Evolutionary conservation across 2,888 invertebrate species (phyloP), one percentile per base, ranked within the genome.

Genomic region (Amphipoea oculea): DNA sequence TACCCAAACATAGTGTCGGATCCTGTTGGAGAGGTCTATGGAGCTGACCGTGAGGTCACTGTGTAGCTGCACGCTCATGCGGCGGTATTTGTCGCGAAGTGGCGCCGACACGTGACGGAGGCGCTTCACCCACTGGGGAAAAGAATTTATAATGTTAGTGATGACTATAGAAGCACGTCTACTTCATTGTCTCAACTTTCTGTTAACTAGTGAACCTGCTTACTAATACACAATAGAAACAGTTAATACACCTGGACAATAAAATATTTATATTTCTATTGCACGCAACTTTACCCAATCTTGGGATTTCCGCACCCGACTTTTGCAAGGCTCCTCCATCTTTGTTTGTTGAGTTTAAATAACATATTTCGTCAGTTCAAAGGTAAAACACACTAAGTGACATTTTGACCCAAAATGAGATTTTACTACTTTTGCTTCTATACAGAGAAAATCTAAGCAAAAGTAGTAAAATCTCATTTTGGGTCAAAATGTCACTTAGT

Each of bases 1-100:
- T 87, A 97, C 97, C 97, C 97, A 97, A 62, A 97, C 94, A 93
- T 95, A 97, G 85, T 97, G 91, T 76, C 91, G 91, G 1, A 91
- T 93, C 73, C 93, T 92, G 70, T 92, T 93, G 6, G 94, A 86
- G 2, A 97, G 86, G 81, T 96, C 94, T 0, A 94, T 68, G 5
- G 91, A 92, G 86, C 96, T 96, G 51, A 83, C 83, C 0, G 94
- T 92, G 14, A 96, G 89, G 79, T 96, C 95, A 23, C 76, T 91
- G 45, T 89, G 90, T 0, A 97, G 92, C 4, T 93, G 94, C 0
- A 86, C 93, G 83, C 97, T 97, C 96, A 97, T 97, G 1, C 97
- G 92, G 0, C 95, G 92, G 86, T 97, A 97, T 79, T 95, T 95
- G 65, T 96, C 96, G 36, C 95, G 92, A 0, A 94, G 87, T 0